Conservation (phyloP, 2,888 invertebrate species). For the Amphipoea oculea region DNA sequence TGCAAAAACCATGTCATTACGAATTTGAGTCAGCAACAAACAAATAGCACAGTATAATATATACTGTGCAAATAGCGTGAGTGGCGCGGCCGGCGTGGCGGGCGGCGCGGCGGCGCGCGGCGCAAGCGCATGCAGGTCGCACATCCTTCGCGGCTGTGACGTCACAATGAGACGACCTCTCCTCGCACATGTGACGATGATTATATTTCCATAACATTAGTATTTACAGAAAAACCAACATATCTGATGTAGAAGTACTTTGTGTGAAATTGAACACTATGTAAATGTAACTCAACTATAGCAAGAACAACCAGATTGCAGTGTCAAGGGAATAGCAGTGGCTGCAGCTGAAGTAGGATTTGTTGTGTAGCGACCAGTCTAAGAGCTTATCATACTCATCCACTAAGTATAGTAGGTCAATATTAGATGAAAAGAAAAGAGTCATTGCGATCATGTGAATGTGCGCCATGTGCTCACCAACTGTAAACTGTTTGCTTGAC, state of each 20-base stretch:
- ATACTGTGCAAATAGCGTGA: too few species aligned
- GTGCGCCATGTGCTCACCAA: not conserved
- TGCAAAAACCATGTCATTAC: not conserved
- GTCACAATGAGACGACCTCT: slow-evolving; percentile 49
- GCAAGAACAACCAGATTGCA: not conserved
- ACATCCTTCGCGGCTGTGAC: slow-evolving; percentile 39
- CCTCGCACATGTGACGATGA: slow-evolving; percentile 24
- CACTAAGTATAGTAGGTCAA: not conserved
- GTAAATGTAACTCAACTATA: not conserved
- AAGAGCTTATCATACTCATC: too few species aligned
- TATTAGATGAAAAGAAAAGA: not conserved
- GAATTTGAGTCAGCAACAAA: slow-evolving; percentile 1
- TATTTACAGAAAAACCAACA: slow-evolving; percentile 27
- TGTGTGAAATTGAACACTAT: not conserved
- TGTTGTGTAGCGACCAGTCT: not conserved
- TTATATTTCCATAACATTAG: slow-evolving; percentile 49
- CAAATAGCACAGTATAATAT: too few species aligned
- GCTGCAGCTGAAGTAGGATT: not conserved
- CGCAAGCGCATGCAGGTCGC: slow-evolving; percentile 30
- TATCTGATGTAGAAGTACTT: not conserved
- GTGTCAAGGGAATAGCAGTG: not conserved
- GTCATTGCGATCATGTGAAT: not conserved
- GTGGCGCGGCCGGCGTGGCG: not conserved
- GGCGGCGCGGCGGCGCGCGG: not conserved
- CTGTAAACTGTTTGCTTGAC: not conserved